Evolutionary conservation across 2,113 vertebrate species (phyloP).

Genomic region (Eudyptes chrysolophus): DNA sequence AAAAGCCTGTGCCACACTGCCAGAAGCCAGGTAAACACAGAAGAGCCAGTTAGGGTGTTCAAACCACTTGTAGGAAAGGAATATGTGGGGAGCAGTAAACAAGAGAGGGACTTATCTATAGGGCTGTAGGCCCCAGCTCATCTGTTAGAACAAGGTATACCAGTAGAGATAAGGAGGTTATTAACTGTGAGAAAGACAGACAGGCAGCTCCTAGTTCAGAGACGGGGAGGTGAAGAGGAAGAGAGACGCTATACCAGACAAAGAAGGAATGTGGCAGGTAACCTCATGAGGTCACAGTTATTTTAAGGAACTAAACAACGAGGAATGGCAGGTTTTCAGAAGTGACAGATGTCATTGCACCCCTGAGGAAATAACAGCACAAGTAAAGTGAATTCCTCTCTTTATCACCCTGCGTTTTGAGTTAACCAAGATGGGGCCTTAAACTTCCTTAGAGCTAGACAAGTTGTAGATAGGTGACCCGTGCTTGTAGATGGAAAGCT

Average conservation of each 20-base stretch:
- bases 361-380: background rate
- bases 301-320: background rate
- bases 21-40: background rate
- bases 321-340: background rate
- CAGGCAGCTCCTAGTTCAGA: background rate
- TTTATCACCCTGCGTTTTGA: background rate
- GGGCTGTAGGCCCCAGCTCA: background rate
- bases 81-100: background rate
- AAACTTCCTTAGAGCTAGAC: background rate
- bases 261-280: background rate
- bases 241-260: background rate
- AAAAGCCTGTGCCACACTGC: background rate
- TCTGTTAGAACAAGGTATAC: background rate
- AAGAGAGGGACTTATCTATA: background rate
- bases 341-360: background rate
- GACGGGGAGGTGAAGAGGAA: background rate
- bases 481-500: background rate
- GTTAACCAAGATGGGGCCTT: background rate
- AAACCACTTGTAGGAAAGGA: background rate
- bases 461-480: background rate
- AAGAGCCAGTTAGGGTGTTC: background rate
- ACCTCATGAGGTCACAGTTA: background rate
- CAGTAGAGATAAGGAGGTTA: background rate
- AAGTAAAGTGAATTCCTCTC: background rate
- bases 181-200: background rate